Percentiles rank a stretch among this genome's conserved stretches.
These are phyloP conservation scores for Poliocrania exsul DNA, from an alignment of 2,797 vertebrate species.

Conservation along the genomic window DNA sequence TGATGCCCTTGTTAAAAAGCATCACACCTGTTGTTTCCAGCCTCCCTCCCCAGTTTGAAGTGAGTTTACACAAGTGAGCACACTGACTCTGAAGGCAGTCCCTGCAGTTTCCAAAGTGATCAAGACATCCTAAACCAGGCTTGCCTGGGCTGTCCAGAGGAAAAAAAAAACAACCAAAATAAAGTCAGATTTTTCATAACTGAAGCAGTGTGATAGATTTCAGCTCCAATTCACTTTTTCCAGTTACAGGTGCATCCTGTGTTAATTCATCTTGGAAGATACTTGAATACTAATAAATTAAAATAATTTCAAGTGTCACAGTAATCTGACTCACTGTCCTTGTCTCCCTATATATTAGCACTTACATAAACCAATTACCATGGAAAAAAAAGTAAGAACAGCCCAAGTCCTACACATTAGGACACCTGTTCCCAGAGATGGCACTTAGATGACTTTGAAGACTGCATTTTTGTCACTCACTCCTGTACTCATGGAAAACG, in stretches of 20 bases:
- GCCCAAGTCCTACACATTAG: neutral
- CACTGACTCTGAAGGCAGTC: neutral
- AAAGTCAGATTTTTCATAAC: neutral
- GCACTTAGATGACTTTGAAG: neutral
- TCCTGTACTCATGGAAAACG: neutral
- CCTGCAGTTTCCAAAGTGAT: neutral
- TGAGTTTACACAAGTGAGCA: neutral
- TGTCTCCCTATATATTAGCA: neutral
- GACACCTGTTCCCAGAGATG: neutral
- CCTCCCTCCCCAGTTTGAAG: neutral
- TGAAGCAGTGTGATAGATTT: neutral
- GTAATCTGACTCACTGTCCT: neutral
- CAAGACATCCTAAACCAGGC: slow-evolving; percentile 23
- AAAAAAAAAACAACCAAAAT: neutral
- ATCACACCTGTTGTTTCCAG: neutral
- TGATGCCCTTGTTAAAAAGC: neutral
- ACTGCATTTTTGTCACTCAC: neutral
- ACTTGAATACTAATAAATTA: neutral
- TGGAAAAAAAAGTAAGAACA: neutral
- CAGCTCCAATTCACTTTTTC: neutral
- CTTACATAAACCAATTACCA: neutral
- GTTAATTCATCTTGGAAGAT: neutral
- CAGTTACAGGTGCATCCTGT: neutral
- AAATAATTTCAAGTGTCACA: neutral
- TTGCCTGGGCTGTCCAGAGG: neutral